These are phyloP conservation scores for Hylomyscus alleni DNA, from an alignment of 2,797 vertebrate species.

Conservation along the genomic window DNA sequence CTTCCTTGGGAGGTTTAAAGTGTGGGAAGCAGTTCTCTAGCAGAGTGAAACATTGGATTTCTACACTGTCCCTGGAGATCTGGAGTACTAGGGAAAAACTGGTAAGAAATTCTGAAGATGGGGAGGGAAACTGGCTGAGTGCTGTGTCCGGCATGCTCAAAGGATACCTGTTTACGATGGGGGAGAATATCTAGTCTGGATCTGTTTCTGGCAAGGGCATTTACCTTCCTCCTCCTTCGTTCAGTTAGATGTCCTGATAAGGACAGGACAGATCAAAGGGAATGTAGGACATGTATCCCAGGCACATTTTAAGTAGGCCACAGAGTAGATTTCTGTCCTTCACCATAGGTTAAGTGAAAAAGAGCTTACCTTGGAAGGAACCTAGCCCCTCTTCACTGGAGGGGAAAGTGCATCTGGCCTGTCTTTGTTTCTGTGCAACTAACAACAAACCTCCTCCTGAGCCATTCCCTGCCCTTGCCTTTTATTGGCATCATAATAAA, in stretches of 20 bases:
- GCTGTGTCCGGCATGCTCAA: not conserved
- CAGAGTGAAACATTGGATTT: conserved; percentile 32
- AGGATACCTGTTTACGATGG: not conserved
- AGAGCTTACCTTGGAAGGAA: not conserved
- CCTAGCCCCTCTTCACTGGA: not conserved
- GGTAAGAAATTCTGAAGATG: conserved; percentile 22
- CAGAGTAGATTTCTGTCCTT: not conserved
- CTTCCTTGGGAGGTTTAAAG: not conserved
- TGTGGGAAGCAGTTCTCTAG: not conserved
- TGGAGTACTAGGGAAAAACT: not conserved
- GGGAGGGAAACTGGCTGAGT: not conserved
- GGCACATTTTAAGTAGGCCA: not conserved
- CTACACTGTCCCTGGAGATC: not conserved
- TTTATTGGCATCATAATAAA: not conserved
- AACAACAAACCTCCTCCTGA: not conserved
- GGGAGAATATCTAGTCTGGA: not conserved
- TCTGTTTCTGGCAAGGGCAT: conserved; percentile 9
- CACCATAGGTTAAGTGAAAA: not conserved
- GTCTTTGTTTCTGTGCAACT: conserved; percentile 6
- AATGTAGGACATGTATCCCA: not conserved
- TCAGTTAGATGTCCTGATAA: not conserved
- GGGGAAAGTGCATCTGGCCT: not conserved
- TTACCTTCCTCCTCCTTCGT: not conserved
- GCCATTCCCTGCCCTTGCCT: not conserved
- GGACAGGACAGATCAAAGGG: not conserved